Evolutionary conservation across 2,888 invertebrate genomes (phyloP), one percentile per base, ranked within the genome.

Genomic region (Agrotis segetum): DNA sequence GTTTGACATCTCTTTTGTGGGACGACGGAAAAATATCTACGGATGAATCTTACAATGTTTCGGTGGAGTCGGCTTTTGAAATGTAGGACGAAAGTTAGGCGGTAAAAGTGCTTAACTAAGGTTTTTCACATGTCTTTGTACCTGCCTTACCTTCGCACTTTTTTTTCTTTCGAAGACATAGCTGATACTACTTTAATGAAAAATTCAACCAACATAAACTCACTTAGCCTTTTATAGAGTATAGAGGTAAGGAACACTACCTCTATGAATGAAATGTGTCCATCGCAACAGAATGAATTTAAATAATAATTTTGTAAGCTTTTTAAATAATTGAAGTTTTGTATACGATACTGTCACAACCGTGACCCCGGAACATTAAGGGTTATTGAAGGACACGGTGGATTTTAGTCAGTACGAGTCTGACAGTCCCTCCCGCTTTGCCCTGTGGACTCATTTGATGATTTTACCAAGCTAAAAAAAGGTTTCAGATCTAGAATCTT

Each of bases 1-100:
- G 74, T 77, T 74, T 84, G 82, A 81, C 82, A 71, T 75, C 59
- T 44, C 76, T 62, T 71, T 84, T 84, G 81, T 78, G 56, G 47
- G 34, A 14, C 21, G 64, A 34, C 34, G 34, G 71, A 62, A 67
- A 71, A 70, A 71, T 59, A 19, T 68, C 14, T 59, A 58, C 70
- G 44, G 19, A 49, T 52, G 24, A 29, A 9, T 19, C 65, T 44
- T 46, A 44, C 13, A 52, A 49, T 65, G n/a, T 58, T 69, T 67
- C 59, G 2, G 49, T 13, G 24, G 58, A 60, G 62, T 44, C 24
- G 55, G 21, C 50, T 24, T 3, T 13, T 0, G 29, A 6, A 24
- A 44, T 24, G n/a, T 49, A 9, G 21, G 16, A 17, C 1, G 13
- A 59, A 47, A 47, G 3, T 46, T 7, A 5, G 3, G 6, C 13